These are phyloP conservation scores for Dendrolimus houi DNA, from an alignment of 2,888 invertebrate genomes.

Conservation along the genomic window DNA sequence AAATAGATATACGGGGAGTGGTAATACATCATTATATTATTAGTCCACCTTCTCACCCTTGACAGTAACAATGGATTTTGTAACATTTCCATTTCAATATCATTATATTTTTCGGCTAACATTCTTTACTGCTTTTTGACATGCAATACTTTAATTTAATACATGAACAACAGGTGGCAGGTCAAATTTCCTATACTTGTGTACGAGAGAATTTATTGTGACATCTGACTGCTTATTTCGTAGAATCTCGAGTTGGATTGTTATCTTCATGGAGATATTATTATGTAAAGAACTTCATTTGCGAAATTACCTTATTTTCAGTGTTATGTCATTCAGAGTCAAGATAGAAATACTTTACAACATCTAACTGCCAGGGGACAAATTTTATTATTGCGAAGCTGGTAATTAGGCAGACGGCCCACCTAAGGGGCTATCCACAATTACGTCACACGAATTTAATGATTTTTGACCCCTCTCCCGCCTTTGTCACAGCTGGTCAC, in stretches of 20 bases:
- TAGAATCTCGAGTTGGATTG: not conserved
- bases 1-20: slow-evolving; percentile 52
- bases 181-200: not conserved
- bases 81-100: slow-evolving; percentile 69
- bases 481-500: too few relatives aligned
- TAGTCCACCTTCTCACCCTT: slow-evolving; percentile 75
- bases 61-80: slow-evolving; percentile 71
- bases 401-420: too few relatives aligned
- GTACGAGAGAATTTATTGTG: slow-evolving; percentile 9
- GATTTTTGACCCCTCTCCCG: too few relatives aligned
- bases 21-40: slow-evolving; percentile 74
- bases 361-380: too few relatives aligned
- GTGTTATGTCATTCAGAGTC: too few relatives aligned
- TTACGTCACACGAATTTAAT: too few relatives aligned
- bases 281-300: not conserved
- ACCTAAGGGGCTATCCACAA: too few relatives aligned
- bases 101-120: slow-evolving; percentile 52
- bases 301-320: not conserved
- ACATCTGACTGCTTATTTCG: slow-evolving; percentile 1
- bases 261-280: not conserved
- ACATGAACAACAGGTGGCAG: slow-evolving; percentile 46
- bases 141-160: slow-evolving; percentile 71
- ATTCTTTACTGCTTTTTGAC: slow-evolving; percentile 58
- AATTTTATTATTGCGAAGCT: too few relatives aligned
- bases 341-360: too few relatives aligned